These are phyloP conservation scores for Parnassius glacialis DNA, from an alignment of 2,888 invertebrate species.

Conservation along the genomic window DNA sequence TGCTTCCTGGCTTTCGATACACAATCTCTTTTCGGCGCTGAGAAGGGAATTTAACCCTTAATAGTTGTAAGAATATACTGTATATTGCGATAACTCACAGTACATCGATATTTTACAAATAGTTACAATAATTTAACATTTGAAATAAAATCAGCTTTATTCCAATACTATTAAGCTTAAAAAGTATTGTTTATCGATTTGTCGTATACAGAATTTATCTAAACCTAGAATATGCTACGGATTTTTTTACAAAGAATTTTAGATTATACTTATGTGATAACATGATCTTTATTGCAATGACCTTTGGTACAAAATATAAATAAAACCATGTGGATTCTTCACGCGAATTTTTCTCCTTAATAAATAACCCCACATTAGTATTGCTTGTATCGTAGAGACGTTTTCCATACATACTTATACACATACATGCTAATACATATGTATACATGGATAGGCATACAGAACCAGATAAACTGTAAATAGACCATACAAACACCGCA, in stretches of 20 bases:
- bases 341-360: neutral
- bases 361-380: neutral
- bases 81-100: slow-evolving; percentile 51
- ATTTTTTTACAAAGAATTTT: slow-evolving; percentile 47
- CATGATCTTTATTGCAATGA: neutral
- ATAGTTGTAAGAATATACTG: slow-evolving; percentile 43
- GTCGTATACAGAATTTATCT: slow-evolving; percentile 44
- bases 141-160: slow-evolving; percentile 41
- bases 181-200: slow-evolving; percentile 39
- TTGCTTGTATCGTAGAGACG: too few relatives aligned
- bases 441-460: too few relatives aligned
- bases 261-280: slow-evolving; percentile 8
- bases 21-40: slow-evolving; percentile 51
- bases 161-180: slow-evolving; percentile 29
- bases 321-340: neutral
- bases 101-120: slow-evolving; percentile 59
- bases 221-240: too few relatives aligned
- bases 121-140: slow-evolving; percentile 43
- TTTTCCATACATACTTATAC: too few relatives aligned
- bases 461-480: too few relatives aligned
- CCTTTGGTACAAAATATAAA: slow-evolving; percentile 18
- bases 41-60: slow-evolving; percentile 61
- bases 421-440: too few relatives aligned
- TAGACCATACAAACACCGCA: too few relatives aligned
- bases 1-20: slow-evolving; percentile 79